A percentile compares a stretch with the other conserved stretches of the same genome.
phyloP scores from a whole-genome alignment of 2,113 vertebrate species.

The pig (Sus scrofa) region DNA sequence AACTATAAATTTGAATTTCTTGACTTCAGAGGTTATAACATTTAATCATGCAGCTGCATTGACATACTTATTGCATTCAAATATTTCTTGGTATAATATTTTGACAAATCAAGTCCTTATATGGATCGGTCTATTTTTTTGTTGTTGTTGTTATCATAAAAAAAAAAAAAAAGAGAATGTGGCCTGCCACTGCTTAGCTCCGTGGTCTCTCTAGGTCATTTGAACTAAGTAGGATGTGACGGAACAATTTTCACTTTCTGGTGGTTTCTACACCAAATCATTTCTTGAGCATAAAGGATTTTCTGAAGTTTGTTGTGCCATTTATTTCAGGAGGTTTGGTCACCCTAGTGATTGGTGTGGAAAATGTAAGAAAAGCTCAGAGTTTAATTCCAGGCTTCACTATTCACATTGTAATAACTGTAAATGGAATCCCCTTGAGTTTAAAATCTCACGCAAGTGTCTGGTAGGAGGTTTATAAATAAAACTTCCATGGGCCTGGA shows the following conservation, averaged over 20 bases:
- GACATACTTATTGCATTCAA: conserved; percentile 61
- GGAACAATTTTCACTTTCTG: conserved; percentile 13
- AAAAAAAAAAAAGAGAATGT: not conserved
- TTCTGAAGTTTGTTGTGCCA: conserved; percentile 32
- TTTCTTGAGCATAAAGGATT: conserved; percentile 2
- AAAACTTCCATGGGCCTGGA: not conserved
- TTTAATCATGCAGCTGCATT: conserved; percentile 69
- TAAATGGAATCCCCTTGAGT: not conserved
- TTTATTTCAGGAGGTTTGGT: conserved; percentile 36
- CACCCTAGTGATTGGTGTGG: not conserved
- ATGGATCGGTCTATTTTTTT: not conserved
- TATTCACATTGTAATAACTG: not conserved
- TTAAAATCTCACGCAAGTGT: not conserved
- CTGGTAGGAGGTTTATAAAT: conserved; percentile 25
- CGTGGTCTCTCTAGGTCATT: conserved; percentile 6
- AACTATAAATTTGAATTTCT: conserved; percentile 85
- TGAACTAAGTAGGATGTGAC: conserved; percentile 13
- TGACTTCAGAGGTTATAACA: conserved; percentile 80
- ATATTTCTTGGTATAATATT: conserved; percentile 61
- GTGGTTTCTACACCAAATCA: conserved; percentile 14
- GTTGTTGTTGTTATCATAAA: not conserved
- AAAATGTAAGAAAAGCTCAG: not conserved
- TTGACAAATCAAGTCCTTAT: conserved; percentile 51
- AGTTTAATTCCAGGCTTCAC: conserved; percentile 12
- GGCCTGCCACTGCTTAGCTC: not conserved